Evolutionary conservation across 2,113 vertebrate species (phyloP).

Genomic region (Cinclus mexicanus): DNA sequence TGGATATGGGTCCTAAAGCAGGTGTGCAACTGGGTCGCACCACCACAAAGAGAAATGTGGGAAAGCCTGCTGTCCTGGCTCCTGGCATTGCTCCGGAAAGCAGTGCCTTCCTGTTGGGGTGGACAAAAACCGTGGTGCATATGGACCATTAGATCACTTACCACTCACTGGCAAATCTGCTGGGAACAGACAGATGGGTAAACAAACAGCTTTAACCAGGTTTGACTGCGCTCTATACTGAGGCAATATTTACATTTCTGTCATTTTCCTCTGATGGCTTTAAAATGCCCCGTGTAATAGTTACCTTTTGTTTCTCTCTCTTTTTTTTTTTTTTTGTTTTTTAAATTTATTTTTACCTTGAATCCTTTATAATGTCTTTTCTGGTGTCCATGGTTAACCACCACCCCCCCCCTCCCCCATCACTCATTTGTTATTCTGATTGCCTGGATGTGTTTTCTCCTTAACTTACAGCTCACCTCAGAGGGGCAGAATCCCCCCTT

Average conservation of each 20-base stretch:
- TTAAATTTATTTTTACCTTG: neutral
- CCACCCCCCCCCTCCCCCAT: neutral
- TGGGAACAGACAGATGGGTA: neutral
- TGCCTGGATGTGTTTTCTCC: neutral
- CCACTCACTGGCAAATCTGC: neutral
- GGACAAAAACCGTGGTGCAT: neutral
- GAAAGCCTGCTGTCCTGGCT: neutral
- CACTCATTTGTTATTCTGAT: neutral
- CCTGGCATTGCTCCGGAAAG: neutral
- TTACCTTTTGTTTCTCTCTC: neutral
- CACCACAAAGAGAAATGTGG: neutral
- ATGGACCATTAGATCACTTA: neutral
- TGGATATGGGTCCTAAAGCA: neutral
- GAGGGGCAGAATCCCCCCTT: neutral
- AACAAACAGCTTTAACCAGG: slow-evolving; percentile 8
- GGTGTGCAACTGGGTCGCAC: neutral
- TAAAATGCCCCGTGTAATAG: neutral
- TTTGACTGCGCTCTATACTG: neutral
- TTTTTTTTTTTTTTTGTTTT: neutral
- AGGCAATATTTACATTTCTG: neutral
- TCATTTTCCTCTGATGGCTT: neutral
- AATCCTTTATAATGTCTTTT: neutral
- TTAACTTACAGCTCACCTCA: neutral
- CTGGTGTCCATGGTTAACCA: neutral
- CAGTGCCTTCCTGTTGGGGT: neutral